Base-by-base conservation (phyloP, 2,888 invertebrate species). In the Notodonta dromedarius region DNA sequence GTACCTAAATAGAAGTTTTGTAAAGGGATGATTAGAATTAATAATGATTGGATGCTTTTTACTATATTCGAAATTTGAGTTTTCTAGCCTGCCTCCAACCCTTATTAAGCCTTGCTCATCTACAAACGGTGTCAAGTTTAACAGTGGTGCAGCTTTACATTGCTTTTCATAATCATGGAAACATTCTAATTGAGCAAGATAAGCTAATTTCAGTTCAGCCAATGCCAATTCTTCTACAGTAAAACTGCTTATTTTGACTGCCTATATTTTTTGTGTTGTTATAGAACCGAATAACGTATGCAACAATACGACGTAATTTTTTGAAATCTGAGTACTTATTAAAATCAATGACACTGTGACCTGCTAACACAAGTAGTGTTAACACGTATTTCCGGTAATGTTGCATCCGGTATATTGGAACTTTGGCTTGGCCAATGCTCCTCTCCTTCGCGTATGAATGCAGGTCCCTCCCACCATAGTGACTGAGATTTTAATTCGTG, bases 401-500 rank as follows among this genome's bases (percentile, higher is more conserved):
- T 48, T 44, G 44, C 44, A 51, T 24, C 7, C 16, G 11, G 5
- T 32, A 32, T 53, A 12, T 53, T 53, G 5, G 32, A 53, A 35
- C 50, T 14, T 42, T 57, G 54, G 5, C 24, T 32, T n/a, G 61
- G 55, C 61, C 61, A 61, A 55, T 50, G 42, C 35, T 61, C 55
- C 51, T 58, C 44, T 5, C 35, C 42, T 8, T 58, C 12, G 3
- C 24, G 53, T 5, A 53, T 24, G 35, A 53, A 53, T 14, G 50
- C 39, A 61, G 57, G 57, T 54, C 61, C 61, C 50, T 61, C 40
- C 61, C 55, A 61, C 58, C 58, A 58, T 4, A 61, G n/a, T 50
- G 57, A 54, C 50, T 54, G 39, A 6, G n/a, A 40, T n/a, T 6
- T n/a, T 11, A 61, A 9, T 5, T 61, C 55, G 8, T 56, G 42